phyloP scores from a whole-genome alignment of 2,113 vertebrate genomes.

The Pterocles orientalis region DNA sequence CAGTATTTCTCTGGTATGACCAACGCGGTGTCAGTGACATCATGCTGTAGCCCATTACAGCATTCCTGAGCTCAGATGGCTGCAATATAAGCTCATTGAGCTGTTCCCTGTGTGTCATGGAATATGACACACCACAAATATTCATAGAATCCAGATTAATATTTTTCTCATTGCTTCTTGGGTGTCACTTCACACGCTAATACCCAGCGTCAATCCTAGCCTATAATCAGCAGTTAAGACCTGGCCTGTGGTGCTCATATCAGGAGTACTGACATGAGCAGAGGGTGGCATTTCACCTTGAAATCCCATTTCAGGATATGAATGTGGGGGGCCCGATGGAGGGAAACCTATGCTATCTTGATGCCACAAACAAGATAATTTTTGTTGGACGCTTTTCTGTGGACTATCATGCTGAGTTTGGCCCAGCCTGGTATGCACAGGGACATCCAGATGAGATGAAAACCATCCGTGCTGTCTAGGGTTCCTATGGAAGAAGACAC shows the following conservation, averaged over 20 bases:
- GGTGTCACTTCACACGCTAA: background rate
- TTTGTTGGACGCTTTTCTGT: background rate
- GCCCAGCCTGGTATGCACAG: background rate
- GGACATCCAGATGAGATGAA: background rate
- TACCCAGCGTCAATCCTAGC: background rate
- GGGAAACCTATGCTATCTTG: background rate
- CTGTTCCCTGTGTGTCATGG: background rate
- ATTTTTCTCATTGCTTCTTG: background rate
- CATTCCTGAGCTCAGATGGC: background rate
- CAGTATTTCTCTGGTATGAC: background rate
- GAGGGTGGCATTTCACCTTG: background rate
- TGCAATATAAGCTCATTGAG: background rate
- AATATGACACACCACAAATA: background rate
- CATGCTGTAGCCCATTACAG: background rate
- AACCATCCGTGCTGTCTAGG: background rate
- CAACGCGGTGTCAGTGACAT: background rate
- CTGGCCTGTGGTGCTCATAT: background rate
- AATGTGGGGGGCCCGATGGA: background rate
- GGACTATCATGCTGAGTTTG: background rate
- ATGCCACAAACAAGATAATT: background rate
- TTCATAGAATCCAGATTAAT: background rate
- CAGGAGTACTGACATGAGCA: background rate
- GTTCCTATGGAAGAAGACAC: background rate
- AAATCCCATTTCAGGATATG: background rate
- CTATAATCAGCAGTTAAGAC: background rate